Evolutionary conservation across 2,888 invertebrate genomes (phyloP).

Genomic region (Nyleta sp.): DNA sequence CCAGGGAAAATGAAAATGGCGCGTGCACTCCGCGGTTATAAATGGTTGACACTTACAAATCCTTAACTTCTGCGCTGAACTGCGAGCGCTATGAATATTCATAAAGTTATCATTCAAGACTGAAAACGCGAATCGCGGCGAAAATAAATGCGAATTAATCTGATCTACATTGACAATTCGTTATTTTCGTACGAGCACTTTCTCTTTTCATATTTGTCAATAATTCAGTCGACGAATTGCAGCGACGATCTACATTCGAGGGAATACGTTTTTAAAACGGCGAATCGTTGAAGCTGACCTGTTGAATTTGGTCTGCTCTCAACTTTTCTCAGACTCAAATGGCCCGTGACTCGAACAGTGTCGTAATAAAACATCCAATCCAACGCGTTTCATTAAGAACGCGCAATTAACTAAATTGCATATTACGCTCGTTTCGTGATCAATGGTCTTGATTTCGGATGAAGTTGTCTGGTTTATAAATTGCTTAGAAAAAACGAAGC

Average conservation of each 20-base stretch:
- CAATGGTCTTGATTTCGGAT: conserved; percentile 9
- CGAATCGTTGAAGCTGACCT: too few species aligned
- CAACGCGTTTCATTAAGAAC: conserved; percentile 45
- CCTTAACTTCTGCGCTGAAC: conserved; percentile 23
- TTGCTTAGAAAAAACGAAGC: too few species aligned
- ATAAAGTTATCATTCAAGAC: conserved; percentile 10
- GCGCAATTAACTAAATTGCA: conserved; percentile 33
- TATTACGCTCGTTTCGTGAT: conserved; percentile 16
- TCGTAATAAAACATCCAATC: not conserved
- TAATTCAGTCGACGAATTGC: too few species aligned
- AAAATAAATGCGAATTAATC: not conserved
- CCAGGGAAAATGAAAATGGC: not conserved
- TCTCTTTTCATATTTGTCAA: too few species aligned
- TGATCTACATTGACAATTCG: too few species aligned
- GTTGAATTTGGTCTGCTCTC: too few species aligned
- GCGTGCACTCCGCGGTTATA: conserved; percentile 4
- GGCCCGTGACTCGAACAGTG: too few species aligned
- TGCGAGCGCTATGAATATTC: not conserved
- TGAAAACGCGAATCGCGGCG: not conserved
- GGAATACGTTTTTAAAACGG: too few species aligned
- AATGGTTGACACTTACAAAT: conserved; percentile 26
- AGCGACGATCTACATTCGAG: too few species aligned
- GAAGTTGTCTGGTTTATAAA: too few species aligned
- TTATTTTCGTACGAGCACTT: too few species aligned
- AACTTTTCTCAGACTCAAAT: too few species aligned